Evolutionary conservation across 2,797 vertebrate genomes (phyloP).

Genomic region (Darevskia nairensis): DNA sequence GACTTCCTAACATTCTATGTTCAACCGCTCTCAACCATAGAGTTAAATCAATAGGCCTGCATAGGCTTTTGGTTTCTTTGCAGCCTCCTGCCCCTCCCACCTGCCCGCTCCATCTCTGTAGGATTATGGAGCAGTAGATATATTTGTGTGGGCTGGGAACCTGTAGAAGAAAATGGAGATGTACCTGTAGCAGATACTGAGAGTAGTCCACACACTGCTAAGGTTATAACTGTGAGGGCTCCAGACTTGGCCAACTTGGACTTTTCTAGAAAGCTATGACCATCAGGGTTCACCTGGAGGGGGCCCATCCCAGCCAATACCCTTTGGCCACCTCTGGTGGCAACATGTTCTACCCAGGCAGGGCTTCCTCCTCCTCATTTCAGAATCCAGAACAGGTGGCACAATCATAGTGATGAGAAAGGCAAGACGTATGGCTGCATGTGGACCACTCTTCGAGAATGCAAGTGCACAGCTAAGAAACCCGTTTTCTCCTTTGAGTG

Average conservation of each 20-base stretch:
- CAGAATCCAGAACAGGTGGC: not conserved
- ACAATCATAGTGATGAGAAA: not conserved
- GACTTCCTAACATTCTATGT: not conserved
- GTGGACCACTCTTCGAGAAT: no score
- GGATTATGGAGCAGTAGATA: not conserved
- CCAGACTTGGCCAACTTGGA: not conserved
- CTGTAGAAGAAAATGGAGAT: not conserved
- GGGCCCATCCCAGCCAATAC: not conserved
- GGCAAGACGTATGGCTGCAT: not conserved
- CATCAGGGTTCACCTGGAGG: not conserved
- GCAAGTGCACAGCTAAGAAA: not conserved
- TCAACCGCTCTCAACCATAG: not conserved
- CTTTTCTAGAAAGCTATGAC: constrained; percentile 5
- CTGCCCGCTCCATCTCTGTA: not conserved
- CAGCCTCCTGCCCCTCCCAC: not conserved
- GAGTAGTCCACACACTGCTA: not conserved
- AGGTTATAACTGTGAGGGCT: not conserved
- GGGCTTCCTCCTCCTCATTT: not conserved
- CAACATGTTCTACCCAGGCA: not conserved
- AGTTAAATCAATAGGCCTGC: not conserved
- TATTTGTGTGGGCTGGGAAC: not conserved
- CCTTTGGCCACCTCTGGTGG: constrained; percentile 3
- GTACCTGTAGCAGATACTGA: not conserved
- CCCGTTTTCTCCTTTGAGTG: not conserved
- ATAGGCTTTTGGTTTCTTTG: not conserved